phyloP scores from a whole-genome alignment of 2,888 invertebrate species.

The Cephalotes varians region DNA sequence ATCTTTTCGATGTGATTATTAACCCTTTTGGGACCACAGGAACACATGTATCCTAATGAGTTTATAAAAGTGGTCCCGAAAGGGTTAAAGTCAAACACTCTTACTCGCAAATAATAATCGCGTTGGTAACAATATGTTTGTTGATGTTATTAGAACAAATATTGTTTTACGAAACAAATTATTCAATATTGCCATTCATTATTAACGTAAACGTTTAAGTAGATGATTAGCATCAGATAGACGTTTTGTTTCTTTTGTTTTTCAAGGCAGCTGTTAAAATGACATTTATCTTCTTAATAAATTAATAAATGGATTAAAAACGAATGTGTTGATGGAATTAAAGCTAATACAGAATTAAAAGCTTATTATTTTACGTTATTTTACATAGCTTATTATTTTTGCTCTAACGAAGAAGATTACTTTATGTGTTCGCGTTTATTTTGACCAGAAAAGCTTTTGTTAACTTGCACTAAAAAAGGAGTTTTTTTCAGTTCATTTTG shows the following conservation, averaged over 20 bases:
- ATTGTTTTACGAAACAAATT: not conserved
- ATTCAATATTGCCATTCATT: not conserved
- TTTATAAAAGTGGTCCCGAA: too few relatives aligned
- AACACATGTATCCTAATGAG: too few relatives aligned
- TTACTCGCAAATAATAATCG: not conserved
- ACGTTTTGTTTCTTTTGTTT: not conserved
- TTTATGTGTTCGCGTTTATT: conserved; percentile 4
- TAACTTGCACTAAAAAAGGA: conserved; percentile 19
- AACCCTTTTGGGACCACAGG: too few relatives aligned
- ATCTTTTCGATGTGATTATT: too few relatives aligned
- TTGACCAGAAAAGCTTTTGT: conserved; percentile 11
- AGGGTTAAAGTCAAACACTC: not conserved
- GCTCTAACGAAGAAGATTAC: conserved; percentile 16
- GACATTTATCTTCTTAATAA: not conserved
- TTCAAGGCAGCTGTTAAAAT: not conserved
- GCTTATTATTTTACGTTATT: conserved; percentile 3
- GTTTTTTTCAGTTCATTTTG: not conserved
- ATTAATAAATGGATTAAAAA: conserved; percentile 7
- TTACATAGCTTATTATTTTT: too few relatives aligned
- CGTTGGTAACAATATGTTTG: not conserved
- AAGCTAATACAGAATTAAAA: conserved; percentile 17
- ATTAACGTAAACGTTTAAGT: not conserved
- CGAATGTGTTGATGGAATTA: not conserved
- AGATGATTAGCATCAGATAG: not conserved
- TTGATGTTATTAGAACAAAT: not conserved